A percentile compares a stretch with the other conserved stretches of the same genome.
phyloP scores from a whole-genome alignment of 2,113 vertebrate genomes.

The Thunnus maccoyii region DNA sequence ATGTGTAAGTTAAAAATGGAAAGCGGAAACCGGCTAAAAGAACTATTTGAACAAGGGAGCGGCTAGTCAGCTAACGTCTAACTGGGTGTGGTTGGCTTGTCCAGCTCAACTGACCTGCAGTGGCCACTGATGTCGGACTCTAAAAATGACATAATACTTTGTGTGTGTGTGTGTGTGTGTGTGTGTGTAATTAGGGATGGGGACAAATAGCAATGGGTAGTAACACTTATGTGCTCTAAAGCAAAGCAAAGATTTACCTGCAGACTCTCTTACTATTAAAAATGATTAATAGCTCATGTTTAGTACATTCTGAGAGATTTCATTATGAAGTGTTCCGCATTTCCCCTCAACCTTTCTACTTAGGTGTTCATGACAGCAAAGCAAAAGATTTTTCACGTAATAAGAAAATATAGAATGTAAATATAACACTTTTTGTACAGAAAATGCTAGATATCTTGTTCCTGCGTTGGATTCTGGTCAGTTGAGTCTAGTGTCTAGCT shows the following conservation, averaged over 20 bases:
- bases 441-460: too few relatives aligned
- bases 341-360: not conserved
- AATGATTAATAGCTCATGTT: not conserved
- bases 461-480: too few relatives aligned
- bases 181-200: not conserved
- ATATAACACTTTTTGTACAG: too few relatives aligned
- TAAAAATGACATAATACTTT: conserved; percentile 19
- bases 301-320: not conserved
- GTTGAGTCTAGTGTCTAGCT: too few relatives aligned
- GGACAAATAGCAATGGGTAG: not conserved
- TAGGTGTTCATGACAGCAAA: not conserved
- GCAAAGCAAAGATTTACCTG: not conserved
- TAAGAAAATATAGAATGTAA: too few relatives aligned
- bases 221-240: not conserved
- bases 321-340: not conserved
- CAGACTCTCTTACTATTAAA: not conserved
- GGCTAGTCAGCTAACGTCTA: conserved; percentile 7
- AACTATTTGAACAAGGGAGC: conserved; percentile 39
- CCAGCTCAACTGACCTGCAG: conserved; percentile 37
- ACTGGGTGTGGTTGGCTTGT: conserved; percentile 36
- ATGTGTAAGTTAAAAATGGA: conserved; percentile 11
- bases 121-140: conserved; percentile 4
- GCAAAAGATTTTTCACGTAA: too few relatives aligned
- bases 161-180: not conserved
- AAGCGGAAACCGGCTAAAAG: conserved; percentile 20